These are phyloP conservation scores for Nomada lathburiana DNA, from an alignment of 2,888 invertebrate genomes.

Conservation along the genomic window DNA sequence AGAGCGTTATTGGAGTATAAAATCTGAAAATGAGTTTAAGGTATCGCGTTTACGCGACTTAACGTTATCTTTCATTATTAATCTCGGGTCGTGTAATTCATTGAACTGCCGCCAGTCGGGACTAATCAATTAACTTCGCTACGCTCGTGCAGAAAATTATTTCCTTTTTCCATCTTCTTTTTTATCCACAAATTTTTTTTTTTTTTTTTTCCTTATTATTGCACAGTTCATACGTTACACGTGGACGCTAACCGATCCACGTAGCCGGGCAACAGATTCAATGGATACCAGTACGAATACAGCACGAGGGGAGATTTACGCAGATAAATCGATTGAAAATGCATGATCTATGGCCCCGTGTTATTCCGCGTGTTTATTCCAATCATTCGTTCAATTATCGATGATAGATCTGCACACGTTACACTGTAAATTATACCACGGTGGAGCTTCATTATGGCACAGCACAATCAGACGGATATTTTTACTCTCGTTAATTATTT, in stretches of 20 bases:
- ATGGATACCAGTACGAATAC: conserved; percentile 13
- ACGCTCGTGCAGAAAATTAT: conserved; percentile 9
- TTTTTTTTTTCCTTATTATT: not conserved
- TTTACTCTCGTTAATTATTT: conserved; percentile 47
- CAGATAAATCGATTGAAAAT: conserved; percentile 54
- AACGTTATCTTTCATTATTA: conserved; percentile 52
- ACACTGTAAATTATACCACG: conserved; percentile 45
- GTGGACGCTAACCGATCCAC: not conserved
- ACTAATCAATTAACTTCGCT: conserved; percentile 54
- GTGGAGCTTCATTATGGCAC: conserved; percentile 39
- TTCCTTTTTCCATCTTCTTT: not conserved
- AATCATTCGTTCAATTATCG: conserved; percentile 62
- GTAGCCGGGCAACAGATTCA: not conserved
- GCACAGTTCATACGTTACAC: not conserved
- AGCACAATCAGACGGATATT: conserved; percentile 34
- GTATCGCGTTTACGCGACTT: conserved; percentile 52
- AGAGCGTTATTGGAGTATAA: conserved; percentile 31
- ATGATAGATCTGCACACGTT: conserved; percentile 53
- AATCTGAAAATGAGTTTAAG: conserved; percentile 35
- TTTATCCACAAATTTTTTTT: not conserved
- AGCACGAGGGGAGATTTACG: conserved; percentile 2
- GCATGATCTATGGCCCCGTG: conserved; percentile 50
- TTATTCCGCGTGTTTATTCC: conserved; percentile 47
- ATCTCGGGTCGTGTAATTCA: conserved; percentile 52
- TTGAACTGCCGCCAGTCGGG: conserved; percentile 11